A percentile compares a stretch with the other conserved stretches of the same genome.
Conservation (phyloP, 2,113 vertebrate species). For the Dicrurus megarhynchus region DNA sequence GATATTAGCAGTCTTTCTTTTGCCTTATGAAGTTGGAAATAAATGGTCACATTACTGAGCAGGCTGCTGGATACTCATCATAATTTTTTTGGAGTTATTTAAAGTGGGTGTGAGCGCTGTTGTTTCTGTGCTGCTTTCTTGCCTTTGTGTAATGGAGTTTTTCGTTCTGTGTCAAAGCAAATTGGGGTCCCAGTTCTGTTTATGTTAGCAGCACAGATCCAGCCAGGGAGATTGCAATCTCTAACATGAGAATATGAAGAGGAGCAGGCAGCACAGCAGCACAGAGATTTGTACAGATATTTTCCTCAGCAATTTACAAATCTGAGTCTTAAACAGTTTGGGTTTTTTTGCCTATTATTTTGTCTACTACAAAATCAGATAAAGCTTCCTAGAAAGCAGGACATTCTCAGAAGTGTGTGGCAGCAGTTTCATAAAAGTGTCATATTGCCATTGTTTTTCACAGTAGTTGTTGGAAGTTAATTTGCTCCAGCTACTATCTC, state of each 20-base stretch:
- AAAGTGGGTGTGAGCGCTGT: background rate
- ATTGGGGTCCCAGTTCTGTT: background rate
- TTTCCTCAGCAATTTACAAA: background rate
- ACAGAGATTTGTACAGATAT: background rate
- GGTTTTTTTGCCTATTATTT: background rate
- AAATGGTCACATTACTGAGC: background rate
- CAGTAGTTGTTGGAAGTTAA: background rate
- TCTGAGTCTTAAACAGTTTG: background rate
- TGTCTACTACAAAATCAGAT: background rate
- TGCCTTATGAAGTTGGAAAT: constrained; percentile 25
- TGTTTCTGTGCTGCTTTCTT: background rate
- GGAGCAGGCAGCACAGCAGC: background rate
- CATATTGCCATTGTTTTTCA: background rate
- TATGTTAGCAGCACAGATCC: background rate
- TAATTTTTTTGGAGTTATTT: background rate
- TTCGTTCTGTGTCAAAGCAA: background rate
- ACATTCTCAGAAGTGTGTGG: background rate
- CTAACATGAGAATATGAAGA: background rate
- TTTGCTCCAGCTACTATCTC: constrained; percentile 32
- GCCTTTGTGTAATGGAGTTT: background rate
- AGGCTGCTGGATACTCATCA: background rate
- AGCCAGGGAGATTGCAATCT: background rate
- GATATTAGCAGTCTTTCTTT: constrained; percentile 38
- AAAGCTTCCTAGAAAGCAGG: constrained; percentile 6
- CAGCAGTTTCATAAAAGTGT: constrained; percentile 26